Conservation (phyloP, 37 sponge, comb jelly and placozoan species). For the Axinella damicornis region DNA sequence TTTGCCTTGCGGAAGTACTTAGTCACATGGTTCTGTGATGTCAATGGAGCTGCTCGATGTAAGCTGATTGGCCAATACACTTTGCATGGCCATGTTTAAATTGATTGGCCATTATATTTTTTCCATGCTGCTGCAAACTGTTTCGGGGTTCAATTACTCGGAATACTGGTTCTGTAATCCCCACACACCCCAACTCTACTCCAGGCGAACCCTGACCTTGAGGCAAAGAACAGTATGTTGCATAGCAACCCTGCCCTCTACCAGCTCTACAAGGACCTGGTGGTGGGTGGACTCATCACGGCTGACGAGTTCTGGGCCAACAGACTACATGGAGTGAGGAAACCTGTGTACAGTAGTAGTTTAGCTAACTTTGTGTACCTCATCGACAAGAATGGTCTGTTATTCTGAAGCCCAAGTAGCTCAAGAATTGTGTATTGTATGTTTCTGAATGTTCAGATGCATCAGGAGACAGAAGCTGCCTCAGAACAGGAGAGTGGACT, state of each 20-base stretch:
- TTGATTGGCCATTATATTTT: no score
- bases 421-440: neutral
- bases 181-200: neutral
- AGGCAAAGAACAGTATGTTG: conserved; percentile 76
- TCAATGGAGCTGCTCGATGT: no score
- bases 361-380: no score
- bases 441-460: neutral
- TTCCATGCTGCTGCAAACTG: no score
- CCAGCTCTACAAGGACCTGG: conserved; percentile 91
- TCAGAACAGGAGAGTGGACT: conserved; percentile 66
- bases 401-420: no score
- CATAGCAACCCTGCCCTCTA: conserved; percentile 58
- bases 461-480: neutral
- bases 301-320: conserved; percentile 95
- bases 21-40: no score
- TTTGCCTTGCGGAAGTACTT: no score
- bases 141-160: no score
- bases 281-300: conserved; percentile 70
- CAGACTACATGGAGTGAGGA: neutral
- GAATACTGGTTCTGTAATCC: no score
- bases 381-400: no score
- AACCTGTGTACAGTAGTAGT: neutral
- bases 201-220: conserved; percentile 67
- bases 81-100: no score
- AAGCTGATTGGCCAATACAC: no score